Percentiles rank a stretch among this genome's conserved stretches.
Evolutionary conservation across 2,797 vertebrate genomes (phyloP).

Genomic region (Danio aesculapii): DNA sequence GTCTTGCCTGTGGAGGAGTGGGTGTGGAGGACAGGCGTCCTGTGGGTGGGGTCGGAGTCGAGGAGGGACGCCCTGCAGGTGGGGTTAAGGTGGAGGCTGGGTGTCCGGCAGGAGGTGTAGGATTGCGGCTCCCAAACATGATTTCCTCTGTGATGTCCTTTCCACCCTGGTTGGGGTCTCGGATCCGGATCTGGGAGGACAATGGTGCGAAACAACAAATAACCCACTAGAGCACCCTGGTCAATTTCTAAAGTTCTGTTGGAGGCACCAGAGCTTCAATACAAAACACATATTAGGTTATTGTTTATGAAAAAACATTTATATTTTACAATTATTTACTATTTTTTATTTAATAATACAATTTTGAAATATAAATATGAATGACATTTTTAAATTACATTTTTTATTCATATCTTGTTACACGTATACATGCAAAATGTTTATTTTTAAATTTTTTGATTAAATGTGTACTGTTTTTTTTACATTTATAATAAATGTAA

Average conservation of each 20-base stretch:
- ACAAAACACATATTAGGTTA: neutral
- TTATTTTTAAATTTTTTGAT: too few species aligned
- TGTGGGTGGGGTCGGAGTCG: constrained; percentile 79
- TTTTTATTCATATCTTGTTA: too few species aligned
- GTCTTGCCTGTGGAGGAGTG: constrained; percentile 88
- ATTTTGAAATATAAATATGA: too few species aligned
- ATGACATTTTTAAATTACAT: too few species aligned
- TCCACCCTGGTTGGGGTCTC: constrained; percentile 98
- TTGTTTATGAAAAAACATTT: neutral
- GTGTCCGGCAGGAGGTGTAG: constrained; percentile 81
- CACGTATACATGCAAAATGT: too few species aligned
- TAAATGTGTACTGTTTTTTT: too few species aligned
- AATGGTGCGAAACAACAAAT: constrained; percentile 68
- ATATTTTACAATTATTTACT: too few species aligned
- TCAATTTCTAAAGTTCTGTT: constrained; percentile 18
- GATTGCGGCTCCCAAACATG: constrained; percentile 86
- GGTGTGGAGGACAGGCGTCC: constrained; percentile 78
- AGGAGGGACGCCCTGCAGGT: constrained; percentile 70
- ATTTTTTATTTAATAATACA: too few species aligned
- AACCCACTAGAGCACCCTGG: constrained; percentile 68
- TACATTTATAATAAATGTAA: too few species aligned
- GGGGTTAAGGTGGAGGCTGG: constrained; percentile 77
- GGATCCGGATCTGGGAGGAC: constrained; percentile 92
- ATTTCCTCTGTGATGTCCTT: constrained; percentile 99
- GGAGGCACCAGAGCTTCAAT: neutral